Percentiles rank a stretch among this genome's conserved stretches.
These are phyloP conservation scores for Gambusia yucatana DNA, from an alignment of 2,797 vertebrate genomes.

Conservation along the genomic window DNA sequence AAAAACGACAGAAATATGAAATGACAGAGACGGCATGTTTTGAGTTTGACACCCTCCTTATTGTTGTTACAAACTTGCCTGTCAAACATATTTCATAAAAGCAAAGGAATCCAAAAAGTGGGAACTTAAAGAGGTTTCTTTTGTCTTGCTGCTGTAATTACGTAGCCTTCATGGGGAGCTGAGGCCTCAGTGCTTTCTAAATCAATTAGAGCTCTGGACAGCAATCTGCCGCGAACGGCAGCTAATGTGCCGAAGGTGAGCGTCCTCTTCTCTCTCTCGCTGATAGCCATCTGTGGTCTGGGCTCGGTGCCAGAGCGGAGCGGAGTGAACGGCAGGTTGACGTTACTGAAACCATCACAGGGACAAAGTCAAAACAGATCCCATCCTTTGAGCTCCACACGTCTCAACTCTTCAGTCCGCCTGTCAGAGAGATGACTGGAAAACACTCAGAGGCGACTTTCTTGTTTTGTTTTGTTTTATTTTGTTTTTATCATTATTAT, in stretches of 20 bases:
- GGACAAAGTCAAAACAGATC: constrained; percentile 52
- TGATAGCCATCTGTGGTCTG: constrained; percentile 48
- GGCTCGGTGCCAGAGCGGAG: constrained; percentile 45
- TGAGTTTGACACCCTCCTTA: background rate
- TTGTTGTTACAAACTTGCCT: background rate
- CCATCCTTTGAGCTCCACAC: constrained; percentile 48
- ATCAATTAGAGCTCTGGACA: constrained; percentile 1
- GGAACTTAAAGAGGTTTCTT: background rate
- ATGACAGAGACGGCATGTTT: background rate
- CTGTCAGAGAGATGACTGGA: constrained; percentile 33
- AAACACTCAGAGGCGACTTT: background rate
- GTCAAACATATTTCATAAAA: background rate
- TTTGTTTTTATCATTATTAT: background rate
- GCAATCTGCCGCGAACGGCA: constrained; percentile 28
- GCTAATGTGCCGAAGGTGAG: constrained; percentile 37
- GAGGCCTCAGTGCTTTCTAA: background rate
- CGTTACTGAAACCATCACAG: constrained; percentile 33
- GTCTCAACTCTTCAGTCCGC: constrained; percentile 40
- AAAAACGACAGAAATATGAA: background rate
- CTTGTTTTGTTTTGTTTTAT: no score
- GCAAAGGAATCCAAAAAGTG: background rate
- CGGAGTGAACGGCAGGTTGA: constrained; percentile 9
- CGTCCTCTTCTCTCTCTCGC: constrained; percentile 18
- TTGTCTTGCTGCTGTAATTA: background rate
- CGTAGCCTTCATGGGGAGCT: background rate